Conservation (phyloP, 2,797 vertebrate genomes). For the Petrocephalus sullivani region DNA sequence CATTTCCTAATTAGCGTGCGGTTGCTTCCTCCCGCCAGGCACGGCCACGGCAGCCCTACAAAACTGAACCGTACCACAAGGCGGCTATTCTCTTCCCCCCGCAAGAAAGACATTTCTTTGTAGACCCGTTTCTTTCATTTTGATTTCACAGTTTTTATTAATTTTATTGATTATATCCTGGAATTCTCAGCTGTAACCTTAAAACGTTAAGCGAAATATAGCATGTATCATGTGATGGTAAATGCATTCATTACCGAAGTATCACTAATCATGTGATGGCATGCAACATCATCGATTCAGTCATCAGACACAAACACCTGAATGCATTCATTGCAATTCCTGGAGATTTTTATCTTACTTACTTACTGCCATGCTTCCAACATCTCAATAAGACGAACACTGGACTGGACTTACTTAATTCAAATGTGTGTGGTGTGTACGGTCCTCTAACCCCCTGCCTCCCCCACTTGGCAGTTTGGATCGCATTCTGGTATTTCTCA, state of each 20-base stretch:
- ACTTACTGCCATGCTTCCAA: too few species aligned
- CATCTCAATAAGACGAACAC: too few species aligned
- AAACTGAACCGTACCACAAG: conserved; percentile 49
- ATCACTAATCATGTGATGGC: not conserved
- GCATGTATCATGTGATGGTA: not conserved
- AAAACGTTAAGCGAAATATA: not conserved
- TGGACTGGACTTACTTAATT: too few species aligned
- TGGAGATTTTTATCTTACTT: too few species aligned
- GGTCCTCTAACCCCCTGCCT: too few species aligned
- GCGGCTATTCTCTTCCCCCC: conserved; percentile 50
- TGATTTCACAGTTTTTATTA: conserved; percentile 12
- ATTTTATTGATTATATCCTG: not conserved
- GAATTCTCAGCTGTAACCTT: not conserved
- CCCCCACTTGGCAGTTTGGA: too few species aligned
- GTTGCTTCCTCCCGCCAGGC: conserved; percentile 44
- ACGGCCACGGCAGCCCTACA: conserved; percentile 41
- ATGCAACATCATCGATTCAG: too few species aligned
- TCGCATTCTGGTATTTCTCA: too few species aligned
- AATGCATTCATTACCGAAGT: not conserved
- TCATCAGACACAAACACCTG: too few species aligned
- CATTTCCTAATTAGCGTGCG: conserved; percentile 61
- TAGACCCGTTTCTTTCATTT: conserved; percentile 41
- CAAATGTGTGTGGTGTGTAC: too few species aligned
- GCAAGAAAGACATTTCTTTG: conserved; percentile 40
- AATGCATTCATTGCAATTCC: too few species aligned